Percentiles rank a stretch among this genome's conserved stretches.
Conservation (phyloP, 2,113 vertebrate species). For the Ardeotis arabs region DNA sequence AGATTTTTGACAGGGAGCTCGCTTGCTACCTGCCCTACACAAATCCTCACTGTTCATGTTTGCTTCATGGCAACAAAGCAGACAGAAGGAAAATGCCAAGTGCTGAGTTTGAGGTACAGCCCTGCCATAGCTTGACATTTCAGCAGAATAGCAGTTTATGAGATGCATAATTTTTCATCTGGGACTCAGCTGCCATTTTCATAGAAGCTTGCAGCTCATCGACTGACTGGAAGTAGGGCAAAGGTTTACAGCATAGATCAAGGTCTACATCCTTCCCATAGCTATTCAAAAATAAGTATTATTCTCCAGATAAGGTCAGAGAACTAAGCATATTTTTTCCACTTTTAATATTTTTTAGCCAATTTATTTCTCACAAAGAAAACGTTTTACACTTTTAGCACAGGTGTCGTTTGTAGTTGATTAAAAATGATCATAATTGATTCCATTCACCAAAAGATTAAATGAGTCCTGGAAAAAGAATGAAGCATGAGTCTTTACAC, state of each 20-base stretch:
- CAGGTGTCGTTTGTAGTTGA: neutral
- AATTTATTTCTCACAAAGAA: neutral
- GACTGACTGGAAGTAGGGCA: conserved; percentile 73
- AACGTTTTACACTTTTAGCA: neutral
- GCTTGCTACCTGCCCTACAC: conserved; percentile 82
- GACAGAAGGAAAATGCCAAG: conserved; percentile 86
- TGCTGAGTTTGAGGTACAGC: conserved; percentile 78
- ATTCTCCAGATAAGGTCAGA: conserved; percentile 21
- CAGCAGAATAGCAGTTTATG: conserved; percentile 81
- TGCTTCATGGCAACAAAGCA: conserved; percentile 83
- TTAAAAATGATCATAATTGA: conserved; percentile 35
- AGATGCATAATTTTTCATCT: conserved; percentile 85
- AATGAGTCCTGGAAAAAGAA: conserved; percentile 48
- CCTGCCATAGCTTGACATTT: conserved; percentile 83
- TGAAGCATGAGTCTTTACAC: conserved; percentile 39
- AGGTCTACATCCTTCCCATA: conserved; percentile 58
- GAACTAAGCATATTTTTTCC: neutral
- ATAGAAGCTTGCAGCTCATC: conserved; percentile 73
- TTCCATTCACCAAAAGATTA: conserved; percentile 53
- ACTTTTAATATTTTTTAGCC: neutral
- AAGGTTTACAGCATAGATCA: conserved; percentile 74
- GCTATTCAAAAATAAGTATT: conserved; percentile 63
- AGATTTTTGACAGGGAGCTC: conserved; percentile 83
- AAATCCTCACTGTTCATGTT: conserved; percentile 81
- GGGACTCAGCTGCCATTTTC: conserved; percentile 80